These are phyloP conservation scores for Chymomyza fuscimana DNA, from an alignment of 2,888 invertebrate genomes.

Conservation along the genomic window DNA sequence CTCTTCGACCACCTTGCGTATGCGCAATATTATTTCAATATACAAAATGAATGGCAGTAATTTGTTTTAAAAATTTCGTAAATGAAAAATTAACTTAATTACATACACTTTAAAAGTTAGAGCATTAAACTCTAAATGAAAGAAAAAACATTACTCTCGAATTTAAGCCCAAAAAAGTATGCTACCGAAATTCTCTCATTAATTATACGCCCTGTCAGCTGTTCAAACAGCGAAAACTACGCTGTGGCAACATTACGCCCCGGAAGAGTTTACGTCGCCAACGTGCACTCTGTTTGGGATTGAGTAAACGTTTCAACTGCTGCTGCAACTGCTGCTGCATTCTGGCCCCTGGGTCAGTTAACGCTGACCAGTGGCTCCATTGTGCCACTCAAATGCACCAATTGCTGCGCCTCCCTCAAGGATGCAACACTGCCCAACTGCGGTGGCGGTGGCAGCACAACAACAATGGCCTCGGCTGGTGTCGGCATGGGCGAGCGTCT, in stretches of 20 bases:
- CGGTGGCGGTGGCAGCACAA: slow-evolving; percentile 66
- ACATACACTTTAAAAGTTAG: slow-evolving; percentile 46
- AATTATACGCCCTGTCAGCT: slow-evolving; percentile 58
- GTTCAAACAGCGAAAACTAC: slow-evolving; percentile 5
- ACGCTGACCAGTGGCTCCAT: slow-evolving; percentile 77
- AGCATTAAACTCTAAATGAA: not conserved
- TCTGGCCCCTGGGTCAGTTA: slow-evolving; percentile 72
- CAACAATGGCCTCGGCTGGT: slow-evolving; percentile 72
- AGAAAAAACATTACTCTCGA: not conserved
- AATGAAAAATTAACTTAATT: slow-evolving; percentile 67
- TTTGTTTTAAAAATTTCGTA: slow-evolving; percentile 33
- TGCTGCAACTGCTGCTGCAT: slow-evolving; percentile 14
- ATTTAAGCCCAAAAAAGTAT: slow-evolving; percentile 38
- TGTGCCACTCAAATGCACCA: slow-evolving; percentile 57
- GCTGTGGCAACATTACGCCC: slow-evolving; percentile 30
- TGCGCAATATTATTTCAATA: slow-evolving; percentile 30
- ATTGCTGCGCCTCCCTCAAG: slow-evolving; percentile 61
- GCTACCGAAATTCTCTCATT: slow-evolving; percentile 48
- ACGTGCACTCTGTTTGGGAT: slow-evolving; percentile 53
- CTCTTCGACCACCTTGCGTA: slow-evolving; percentile 44
- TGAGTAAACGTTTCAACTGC: not conserved
- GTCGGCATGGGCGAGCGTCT: slow-evolving; percentile 33
- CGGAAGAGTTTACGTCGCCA: slow-evolving; percentile 54
- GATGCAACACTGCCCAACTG: slow-evolving; percentile 61
- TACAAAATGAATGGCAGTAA: slow-evolving; percentile 1